Evolutionary conservation across 2,797 vertebrate genomes (phyloP).

Genomic region (Danio albolineatus): DNA sequence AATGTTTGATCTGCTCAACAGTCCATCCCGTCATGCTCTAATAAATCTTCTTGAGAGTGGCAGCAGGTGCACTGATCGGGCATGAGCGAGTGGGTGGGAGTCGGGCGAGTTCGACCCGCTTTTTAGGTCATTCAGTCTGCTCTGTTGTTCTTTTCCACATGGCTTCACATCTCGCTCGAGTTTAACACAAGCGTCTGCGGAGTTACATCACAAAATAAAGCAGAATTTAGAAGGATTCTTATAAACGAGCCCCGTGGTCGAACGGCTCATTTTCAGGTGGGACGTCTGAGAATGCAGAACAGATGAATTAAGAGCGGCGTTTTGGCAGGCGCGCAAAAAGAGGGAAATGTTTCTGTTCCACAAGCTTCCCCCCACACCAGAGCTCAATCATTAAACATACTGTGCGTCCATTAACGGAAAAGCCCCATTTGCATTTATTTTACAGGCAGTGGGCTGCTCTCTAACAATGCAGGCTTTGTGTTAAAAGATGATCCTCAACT

Average conservation of each 20-base stretch:
- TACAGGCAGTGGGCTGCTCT: constrained; percentile 27
- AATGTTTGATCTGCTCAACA: constrained; percentile 17
- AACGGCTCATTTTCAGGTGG: constrained; percentile 22
- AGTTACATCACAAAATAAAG: constrained; percentile 6
- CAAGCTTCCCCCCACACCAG: constrained; percentile 13
- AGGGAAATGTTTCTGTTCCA: constrained; percentile 17
- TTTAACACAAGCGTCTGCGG: constrained; percentile 10
- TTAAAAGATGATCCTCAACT: constrained; percentile 7
- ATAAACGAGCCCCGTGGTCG: background rate
- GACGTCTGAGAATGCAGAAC: constrained; percentile 23
- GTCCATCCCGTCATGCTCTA: constrained; percentile 43
- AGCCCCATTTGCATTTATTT: constrained; percentile 50
- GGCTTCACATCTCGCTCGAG: background rate
- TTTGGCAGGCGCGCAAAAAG: constrained; percentile 30
- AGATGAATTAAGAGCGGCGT: constrained; percentile 34
- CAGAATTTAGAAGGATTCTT: background rate
- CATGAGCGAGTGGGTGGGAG: background rate
- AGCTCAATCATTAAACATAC: constrained; percentile 42
- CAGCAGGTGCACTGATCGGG: constrained; percentile 25
- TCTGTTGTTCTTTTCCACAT: constrained; percentile 33
- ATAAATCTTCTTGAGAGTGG: constrained; percentile 41
- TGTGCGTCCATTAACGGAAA: constrained; percentile 13
- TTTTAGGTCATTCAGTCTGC: constrained; percentile 49
- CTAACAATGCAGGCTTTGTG: constrained; percentile 44
- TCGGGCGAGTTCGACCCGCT: constrained; percentile 8